Base-by-base conservation (phyloP, 1,140 invertebrate species). In the Drosophila quadrilineata region DNA sequence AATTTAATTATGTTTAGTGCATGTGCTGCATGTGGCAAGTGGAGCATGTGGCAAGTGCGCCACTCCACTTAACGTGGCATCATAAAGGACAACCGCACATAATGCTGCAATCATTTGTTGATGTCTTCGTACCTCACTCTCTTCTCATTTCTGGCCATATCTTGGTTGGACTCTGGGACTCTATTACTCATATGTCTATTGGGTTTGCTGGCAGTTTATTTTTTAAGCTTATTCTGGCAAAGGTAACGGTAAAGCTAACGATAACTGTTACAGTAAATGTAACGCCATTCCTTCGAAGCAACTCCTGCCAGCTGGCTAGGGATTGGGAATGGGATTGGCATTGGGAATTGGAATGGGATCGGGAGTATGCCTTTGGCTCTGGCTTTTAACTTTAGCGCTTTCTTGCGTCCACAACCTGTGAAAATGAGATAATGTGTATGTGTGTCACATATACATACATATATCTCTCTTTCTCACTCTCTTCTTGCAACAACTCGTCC, bases 351-450 rank as follows among this genome's bases (percentile, higher is more conserved):
- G n/a, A n/a, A n/a, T n/a, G n/a, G n/a, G n/a, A n/a, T n/a, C n/a
- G n/a, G n/a, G n/a, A n/a, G n/a, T n/a, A n/a, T n/a, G n/a, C n/a
- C n/a, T n/a, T n/a, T n/a, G n/a, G n/a, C n/a, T n/a, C n/a, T n/a
- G n/a, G 74, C 73, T 77, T 85, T 85, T 71, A 84, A 74, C 77
- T 77, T 80, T 84, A 60, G 77, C 77, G 73, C 69, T 82, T 82
- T 75, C 72, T 75, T 74, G 60, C 60, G 69, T 84, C 65, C 67
- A 69, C 71, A 63, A 79, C 59, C 80, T 80, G 79, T 75, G 75
- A 79, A 85, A 85, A 85, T 85, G 71, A 86, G 80, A 85, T 86
- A 86, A 85, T 85, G 75, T 85, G 71, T 85, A 86, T 86, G 79
- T 85, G 79, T 86, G 79, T 85, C 80, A 85, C 79, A 85, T 85